phyloP scores from a whole-genome alignment of 2,888 invertebrate genomes.

The Eulithis prunata region DNA sequence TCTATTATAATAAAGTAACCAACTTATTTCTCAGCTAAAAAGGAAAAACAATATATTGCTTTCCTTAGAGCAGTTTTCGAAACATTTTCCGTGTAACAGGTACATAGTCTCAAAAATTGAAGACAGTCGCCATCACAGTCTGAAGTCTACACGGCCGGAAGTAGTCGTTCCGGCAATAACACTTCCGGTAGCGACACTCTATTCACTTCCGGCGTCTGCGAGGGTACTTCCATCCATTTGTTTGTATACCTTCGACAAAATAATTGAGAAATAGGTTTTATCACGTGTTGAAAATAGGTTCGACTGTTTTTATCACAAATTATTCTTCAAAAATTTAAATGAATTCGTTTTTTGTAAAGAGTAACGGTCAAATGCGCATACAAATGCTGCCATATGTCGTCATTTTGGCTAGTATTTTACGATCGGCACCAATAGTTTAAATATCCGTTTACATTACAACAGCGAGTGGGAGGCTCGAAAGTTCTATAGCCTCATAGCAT shows the following conservation, averaged over 20 bases:
- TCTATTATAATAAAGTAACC: too few species aligned
- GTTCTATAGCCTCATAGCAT: not conserved
- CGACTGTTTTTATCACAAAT: not conserved
- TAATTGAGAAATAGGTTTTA: conserved; percentile 52
- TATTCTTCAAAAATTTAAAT: conserved; percentile 14
- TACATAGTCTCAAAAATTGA: conserved; percentile 55
- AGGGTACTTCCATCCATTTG: conserved; percentile 77
- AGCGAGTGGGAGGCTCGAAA: conserved; percentile 10
- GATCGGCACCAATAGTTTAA: conserved; percentile 17
- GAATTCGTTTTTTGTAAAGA: not conserved
- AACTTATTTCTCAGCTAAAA: too few species aligned
- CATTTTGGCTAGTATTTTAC: conserved; percentile 15
- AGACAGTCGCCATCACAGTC: conserved; percentile 62
- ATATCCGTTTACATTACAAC: conserved; percentile 19
- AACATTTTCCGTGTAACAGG: conserved; percentile 38
- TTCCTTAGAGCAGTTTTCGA: conserved; percentile 20
- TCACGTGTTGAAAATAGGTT: conserved; percentile 24
- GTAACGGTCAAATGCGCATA: not conserved
- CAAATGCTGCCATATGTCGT: conserved; percentile 18
- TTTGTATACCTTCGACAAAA: conserved; percentile 78
- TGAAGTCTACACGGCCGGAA: conserved; percentile 77
- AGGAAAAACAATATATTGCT: not conserved
- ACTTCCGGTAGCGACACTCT: conserved; percentile 82
- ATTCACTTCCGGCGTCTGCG: conserved; percentile 75
- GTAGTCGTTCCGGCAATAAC: conserved; percentile 82